phyloP scores from a whole-genome alignment of 2,797 vertebrate species.

The Ciconia nigra region DNA sequence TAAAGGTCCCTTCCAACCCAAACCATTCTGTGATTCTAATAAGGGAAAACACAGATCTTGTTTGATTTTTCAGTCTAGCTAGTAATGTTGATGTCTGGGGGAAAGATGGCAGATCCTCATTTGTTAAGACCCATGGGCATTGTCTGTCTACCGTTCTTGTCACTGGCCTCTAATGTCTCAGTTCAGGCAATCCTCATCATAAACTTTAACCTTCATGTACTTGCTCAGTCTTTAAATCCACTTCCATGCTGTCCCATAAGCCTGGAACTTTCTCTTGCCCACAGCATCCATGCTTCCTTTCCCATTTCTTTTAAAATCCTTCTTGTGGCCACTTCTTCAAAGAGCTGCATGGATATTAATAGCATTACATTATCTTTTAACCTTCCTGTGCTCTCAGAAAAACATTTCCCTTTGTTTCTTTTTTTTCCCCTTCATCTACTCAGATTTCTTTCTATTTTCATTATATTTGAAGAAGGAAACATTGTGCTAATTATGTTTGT shows the following conservation, averaged over 20 bases:
- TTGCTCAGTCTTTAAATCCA: background rate
- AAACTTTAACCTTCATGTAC: background rate
- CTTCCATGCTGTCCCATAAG: background rate
- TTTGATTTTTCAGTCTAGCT: slow-evolving; percentile 1
- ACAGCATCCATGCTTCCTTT: background rate
- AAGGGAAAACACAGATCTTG: background rate
- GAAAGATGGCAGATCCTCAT: background rate
- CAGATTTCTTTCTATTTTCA: background rate
- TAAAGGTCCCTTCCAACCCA: background rate
- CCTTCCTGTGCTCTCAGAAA: background rate
- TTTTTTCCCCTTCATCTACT: background rate
- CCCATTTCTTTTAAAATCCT: background rate
- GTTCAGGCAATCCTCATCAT: background rate
- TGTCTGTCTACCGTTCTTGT: background rate
- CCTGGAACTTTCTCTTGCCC: background rate
- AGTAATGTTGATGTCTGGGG: background rate
- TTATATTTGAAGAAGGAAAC: background rate
- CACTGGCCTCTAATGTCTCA: background rate
- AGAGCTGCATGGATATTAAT: background rate
- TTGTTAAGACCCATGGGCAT: background rate
- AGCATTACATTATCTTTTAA: background rate
- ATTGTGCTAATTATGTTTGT: background rate
- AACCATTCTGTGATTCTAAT: background rate
- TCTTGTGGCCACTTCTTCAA: background rate
- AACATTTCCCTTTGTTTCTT: background rate